These are phyloP conservation scores for Pelochelys cantorii DNA, from an alignment of 2,797 vertebrate species.

Conservation along the genomic window DNA sequence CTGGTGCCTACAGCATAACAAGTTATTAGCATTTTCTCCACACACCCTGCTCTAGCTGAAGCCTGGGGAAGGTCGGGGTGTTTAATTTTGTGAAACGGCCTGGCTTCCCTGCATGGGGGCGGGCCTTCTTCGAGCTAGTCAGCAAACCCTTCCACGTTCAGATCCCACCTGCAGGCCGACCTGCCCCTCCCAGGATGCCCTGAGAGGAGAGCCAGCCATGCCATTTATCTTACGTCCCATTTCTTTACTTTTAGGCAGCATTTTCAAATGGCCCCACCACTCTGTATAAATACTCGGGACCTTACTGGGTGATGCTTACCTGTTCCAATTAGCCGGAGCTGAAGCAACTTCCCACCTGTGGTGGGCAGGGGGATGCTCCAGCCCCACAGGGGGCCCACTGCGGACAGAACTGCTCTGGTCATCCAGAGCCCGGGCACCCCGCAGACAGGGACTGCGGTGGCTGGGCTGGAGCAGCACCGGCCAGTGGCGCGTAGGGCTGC, in stretches of 20 bases:
- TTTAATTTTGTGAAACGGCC: background rate
- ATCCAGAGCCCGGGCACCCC: too few species aligned
- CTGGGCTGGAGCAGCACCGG: too few species aligned
- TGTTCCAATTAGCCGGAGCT: too few species aligned
- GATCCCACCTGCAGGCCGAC: background rate
- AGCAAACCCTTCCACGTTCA: background rate
- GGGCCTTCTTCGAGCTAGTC: background rate
- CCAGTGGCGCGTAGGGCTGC: too few species aligned
- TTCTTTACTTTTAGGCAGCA: background rate
- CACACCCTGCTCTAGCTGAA: accelerated
- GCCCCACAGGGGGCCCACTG: too few species aligned
- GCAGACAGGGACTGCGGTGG: too few species aligned
- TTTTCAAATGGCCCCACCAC: background rate
- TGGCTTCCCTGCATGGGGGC: background rate
- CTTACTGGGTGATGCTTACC: too few species aligned
- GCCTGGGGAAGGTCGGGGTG: accelerated
- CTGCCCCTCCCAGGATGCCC: background rate
- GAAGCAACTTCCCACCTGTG: too few species aligned
- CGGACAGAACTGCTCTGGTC: too few species aligned
- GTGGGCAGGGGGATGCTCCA: too few species aligned
- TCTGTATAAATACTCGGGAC: background rate
- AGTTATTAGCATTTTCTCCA: background rate
- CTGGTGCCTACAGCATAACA: conserved; percentile 40
- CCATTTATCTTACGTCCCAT: background rate
- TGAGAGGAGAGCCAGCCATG: background rate